Conservation (phyloP, 53 echinoderm and acorn worm species). For the Glandiceps talaboti region DNA sequence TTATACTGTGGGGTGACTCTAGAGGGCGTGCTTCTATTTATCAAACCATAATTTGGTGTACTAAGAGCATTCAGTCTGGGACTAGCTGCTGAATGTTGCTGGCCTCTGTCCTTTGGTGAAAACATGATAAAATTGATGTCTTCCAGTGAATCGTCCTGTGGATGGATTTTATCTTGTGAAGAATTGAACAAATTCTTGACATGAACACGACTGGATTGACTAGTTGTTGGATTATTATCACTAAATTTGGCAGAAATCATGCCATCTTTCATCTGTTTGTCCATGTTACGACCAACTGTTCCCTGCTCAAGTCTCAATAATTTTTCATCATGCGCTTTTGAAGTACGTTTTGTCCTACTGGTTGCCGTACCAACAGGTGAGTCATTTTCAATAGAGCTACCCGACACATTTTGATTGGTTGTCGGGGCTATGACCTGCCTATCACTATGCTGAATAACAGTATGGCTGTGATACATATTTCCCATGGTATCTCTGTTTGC, state of each 20-base stretch:
- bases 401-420: slow-evolving; percentile 13
- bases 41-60: slow-evolving; percentile 29
- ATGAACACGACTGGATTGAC: slow-evolving; percentile 7
- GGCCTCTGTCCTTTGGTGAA: slow-evolving; percentile 13
- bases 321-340: slow-evolving; percentile 2
- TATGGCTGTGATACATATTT: too few species aligned
- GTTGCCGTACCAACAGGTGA: slow-evolving; percentile 6
- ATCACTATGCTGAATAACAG: slow-evolving; percentile 1
- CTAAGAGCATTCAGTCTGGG: slow-evolving; percentile 27
- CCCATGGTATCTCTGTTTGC: slow-evolving; percentile 22
- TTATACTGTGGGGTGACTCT: not conserved
- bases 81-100: slow-evolving; percentile 26
- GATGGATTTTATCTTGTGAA: slow-evolving; percentile 15
- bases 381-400: slow-evolving; percentile 9
- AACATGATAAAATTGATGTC: slow-evolving; percentile 9
- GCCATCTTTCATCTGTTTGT: not conserved
- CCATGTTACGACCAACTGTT: not conserved
- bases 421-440: too few species aligned
- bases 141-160: slow-evolving; percentile 14
- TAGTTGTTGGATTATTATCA: not conserved
- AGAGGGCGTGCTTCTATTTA: slow-evolving; percentile 32
- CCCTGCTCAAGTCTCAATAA: slow-evolving; percentile 10
- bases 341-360: not conserved
- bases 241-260: not conserved
- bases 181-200: slow-evolving; percentile 56